Evolutionary conservation across 2,888 invertebrate species (phyloP).

Genomic region (Ophonus ardosiacus): DNA sequence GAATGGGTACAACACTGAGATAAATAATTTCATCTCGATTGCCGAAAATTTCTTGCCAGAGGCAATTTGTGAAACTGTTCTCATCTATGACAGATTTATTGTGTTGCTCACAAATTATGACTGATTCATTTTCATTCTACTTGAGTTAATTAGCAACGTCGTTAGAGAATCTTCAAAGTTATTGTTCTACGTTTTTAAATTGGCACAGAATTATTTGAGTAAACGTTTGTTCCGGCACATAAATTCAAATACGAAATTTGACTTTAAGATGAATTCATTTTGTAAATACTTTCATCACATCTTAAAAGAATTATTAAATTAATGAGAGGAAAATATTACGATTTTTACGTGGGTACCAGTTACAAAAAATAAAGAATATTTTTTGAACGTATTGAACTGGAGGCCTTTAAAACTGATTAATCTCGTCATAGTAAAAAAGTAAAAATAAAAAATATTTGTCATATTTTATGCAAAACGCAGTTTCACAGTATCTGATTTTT

Average conservation of each 20-base stretch:
- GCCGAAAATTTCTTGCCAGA: slow-evolving; percentile 2
- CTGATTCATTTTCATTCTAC: slow-evolving; percentile 56
- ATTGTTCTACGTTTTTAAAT: slow-evolving; percentile 37
- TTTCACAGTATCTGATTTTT: too few relatives aligned
- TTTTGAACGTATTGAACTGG: too few relatives aligned
- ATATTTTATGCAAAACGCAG: too few relatives aligned
- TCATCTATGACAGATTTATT: slow-evolving; percentile 59
- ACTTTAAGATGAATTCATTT: background rate
- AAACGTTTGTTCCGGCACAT: slow-evolving; percentile 14
- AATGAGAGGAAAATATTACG: too few relatives aligned
- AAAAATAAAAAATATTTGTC: too few relatives aligned
- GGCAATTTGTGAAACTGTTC: slow-evolving; percentile 50
- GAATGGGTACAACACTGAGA: background rate
- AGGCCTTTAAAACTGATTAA: too few relatives aligned
- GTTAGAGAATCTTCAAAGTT: slow-evolving; percentile 33
- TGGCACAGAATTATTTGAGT: background rate
- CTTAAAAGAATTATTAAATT: background rate
- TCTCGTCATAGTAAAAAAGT: too few relatives aligned
- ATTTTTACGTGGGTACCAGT: too few relatives aligned
- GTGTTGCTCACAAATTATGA: slow-evolving; percentile 50
- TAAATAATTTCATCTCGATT: background rate
- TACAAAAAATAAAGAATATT: too few relatives aligned
- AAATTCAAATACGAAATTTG: background rate
- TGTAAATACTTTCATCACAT: background rate
- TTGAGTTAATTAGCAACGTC: slow-evolving; percentile 52